Evolutionary conservation across 2,113 vertebrate genomes (phyloP).

Genomic region (Vulpes lagopus): DNA sequence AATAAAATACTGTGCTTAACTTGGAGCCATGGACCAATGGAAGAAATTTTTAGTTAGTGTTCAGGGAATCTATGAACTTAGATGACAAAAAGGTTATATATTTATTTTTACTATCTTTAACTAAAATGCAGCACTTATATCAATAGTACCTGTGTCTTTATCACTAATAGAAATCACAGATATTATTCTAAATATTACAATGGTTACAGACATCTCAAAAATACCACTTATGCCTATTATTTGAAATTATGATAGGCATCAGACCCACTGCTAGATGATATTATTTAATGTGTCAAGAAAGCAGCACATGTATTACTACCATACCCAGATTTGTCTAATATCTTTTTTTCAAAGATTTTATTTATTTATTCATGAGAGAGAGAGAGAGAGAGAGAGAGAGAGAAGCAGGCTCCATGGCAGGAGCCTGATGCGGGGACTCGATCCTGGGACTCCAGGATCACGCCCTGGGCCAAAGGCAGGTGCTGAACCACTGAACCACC

Average conservation of each 20-base stretch:
- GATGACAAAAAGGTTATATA: not conserved
- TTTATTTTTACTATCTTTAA: slow-evolving; percentile 26
- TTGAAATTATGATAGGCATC: not conserved
- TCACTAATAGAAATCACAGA: slow-evolving; percentile 13
- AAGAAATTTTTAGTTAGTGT: not conserved
- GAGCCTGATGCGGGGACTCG: no score
- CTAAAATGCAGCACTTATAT: not conserved
- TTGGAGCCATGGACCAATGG: not conserved
- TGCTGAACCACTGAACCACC: no score
- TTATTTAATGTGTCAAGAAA: not conserved
- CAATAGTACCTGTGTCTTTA: not conserved
- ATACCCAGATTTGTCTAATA: not conserved
- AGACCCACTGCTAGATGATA: not conserved
- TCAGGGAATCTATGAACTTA: slow-evolving; percentile 3
- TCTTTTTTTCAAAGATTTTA: not conserved
- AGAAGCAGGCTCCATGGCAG: no score
- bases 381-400: no score
- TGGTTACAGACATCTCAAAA: slow-evolving; percentile 22
- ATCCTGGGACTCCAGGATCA: no score
- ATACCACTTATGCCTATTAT: not conserved
- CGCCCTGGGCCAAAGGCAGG: no score
- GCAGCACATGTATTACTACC: not conserved
- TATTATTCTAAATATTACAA: not conserved
- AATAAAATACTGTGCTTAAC: slow-evolving; percentile 17
- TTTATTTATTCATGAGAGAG: no score